These are phyloP conservation scores for Perithous albicinctus DNA, from an alignment of 2,888 invertebrate species.

Conservation along the genomic window DNA sequence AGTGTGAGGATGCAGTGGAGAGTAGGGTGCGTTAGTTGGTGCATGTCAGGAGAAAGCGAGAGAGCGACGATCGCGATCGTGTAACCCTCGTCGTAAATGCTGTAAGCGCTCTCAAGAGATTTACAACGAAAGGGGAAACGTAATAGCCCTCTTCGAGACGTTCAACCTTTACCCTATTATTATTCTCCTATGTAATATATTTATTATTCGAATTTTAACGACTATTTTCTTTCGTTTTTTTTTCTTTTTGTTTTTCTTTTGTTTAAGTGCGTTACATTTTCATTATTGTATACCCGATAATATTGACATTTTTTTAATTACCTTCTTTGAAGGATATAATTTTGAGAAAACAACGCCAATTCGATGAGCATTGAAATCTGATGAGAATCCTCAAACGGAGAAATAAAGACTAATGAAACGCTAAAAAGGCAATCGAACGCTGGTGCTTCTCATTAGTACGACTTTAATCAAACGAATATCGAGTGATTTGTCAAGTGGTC, in stretches of 20 bases:
- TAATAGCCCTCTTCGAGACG: conserved; percentile 26
- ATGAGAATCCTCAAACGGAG: background rate
- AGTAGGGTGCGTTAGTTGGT: conserved; percentile 23
- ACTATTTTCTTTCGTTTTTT: too few relatives aligned
- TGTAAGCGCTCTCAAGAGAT: conserved; percentile 52
- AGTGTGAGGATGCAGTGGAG: background rate
- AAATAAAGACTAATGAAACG: background rate
- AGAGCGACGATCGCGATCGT: conserved; percentile 53
- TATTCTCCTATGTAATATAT: conserved; percentile 20
- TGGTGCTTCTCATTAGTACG: conserved; percentile 5
- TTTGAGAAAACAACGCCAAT: background rate
- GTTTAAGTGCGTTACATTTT: too few relatives aligned
- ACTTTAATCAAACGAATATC: background rate
- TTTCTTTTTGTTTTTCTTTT: too few relatives aligned
- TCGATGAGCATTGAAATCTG: conserved; percentile 1
- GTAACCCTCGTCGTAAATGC: conserved; percentile 49
- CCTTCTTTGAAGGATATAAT: background rate
- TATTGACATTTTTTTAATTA: conserved; percentile 19
- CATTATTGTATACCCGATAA: too few relatives aligned
- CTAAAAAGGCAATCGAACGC: conserved; percentile 9
- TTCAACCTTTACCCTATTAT: conserved; percentile 22
- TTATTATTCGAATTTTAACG: conserved; percentile 19
- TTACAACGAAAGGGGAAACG: conserved; percentile 51
- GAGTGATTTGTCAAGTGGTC: background rate
- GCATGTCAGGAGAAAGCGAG: conserved; percentile 39